Base-by-base conservation (phyloP, 2,797 vertebrate species). In the Mico argentatus region DNA sequence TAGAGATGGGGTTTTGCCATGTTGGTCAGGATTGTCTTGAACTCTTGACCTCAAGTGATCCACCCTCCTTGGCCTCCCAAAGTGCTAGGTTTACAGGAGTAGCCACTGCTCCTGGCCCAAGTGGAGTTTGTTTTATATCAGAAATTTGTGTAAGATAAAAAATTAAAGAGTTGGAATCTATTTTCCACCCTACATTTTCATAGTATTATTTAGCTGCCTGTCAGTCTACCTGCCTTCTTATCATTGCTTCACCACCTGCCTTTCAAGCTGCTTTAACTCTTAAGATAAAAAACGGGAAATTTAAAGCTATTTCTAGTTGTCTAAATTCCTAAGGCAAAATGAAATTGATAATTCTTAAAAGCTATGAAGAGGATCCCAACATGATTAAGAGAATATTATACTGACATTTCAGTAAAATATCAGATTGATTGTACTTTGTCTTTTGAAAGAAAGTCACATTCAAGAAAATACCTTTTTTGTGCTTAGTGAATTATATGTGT, bases 381-480 rank as follows among this genome's bases (percentile, higher is more conserved):
- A 83, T 39, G 82, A 44, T 77, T 70, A 82, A 84, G 22, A 88
- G 55, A 94, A 20, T 90, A 81, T 80, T 90, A 73, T 75, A 61
- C 55, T 85, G 89, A 82, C 75, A 88, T 1, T 33, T 84, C 26
- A 94, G 12, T 59, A 73, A 57, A 90, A 41, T 84, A 59, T n/a
- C 36, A 88, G 30, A 59, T 50, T 83, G 59, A 88, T 88, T 91
- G 33, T 95, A 88, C 24, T 95, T 91, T 79, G 9, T 44, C 52
- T 88, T 91, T 85, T 41, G 19, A 93, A 93, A 88, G 79, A 89
- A 95, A 88, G 48, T 70, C n/a, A 61, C 22, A 46, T 48, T 94
- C 22, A 39, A 88, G 64, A 82, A 82, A 93, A 93, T 91, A 67
- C n/a, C 73, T 87, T 87, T 76, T 39, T 46, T 64, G 9, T 85